Conservation (phyloP, 2,888 invertebrate genomes). For the Subacronicta megacephala region DNA sequence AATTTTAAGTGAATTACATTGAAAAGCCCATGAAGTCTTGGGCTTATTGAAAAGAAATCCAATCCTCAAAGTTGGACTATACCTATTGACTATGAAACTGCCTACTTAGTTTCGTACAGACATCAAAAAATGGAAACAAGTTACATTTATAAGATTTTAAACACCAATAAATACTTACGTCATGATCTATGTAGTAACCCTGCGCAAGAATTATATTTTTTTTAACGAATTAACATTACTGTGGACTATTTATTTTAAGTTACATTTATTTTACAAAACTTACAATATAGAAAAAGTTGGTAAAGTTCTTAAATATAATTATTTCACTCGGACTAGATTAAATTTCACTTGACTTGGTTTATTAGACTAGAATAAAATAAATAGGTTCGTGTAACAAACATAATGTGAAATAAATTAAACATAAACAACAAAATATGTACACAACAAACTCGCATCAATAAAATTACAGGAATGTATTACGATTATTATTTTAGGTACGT, state of each 20-base stretch:
- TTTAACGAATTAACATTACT: conserved; percentile 65
- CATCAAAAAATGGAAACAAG: conserved; percentile 53
- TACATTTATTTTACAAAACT: conserved; percentile 69
- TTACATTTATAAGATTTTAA: conserved; percentile 56
- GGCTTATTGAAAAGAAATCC: conserved; percentile 40
- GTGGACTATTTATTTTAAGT: conserved; percentile 65
- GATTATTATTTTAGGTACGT: conserved; percentile 51
- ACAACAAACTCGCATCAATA: conserved; percentile 64
- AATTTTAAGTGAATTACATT: conserved; percentile 47
- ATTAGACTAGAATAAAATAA: conserved; percentile 71
- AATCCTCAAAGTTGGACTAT: conserved; percentile 38
- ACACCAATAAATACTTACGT: conserved; percentile 60
- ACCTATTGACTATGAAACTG: conserved; percentile 38
- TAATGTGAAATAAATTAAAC: conserved; percentile 66
- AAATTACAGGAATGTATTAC: conserved; percentile 72
- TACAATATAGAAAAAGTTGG: conserved; percentile 56
- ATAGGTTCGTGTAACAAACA: conserved; percentile 64
- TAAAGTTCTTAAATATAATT: conserved; percentile 53
- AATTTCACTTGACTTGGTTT: conserved; percentile 62
- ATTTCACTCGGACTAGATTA: conserved; percentile 67
- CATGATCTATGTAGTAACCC: conserved; percentile 62
- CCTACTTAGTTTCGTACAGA: conserved; percentile 50
- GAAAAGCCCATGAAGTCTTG: conserved; percentile 33
- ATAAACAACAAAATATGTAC: conserved; percentile 67
- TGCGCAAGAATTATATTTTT: conserved; percentile 65